phyloP scores from a whole-genome alignment of 2,888 invertebrate species.

The Antheraea yamamai region DNA sequence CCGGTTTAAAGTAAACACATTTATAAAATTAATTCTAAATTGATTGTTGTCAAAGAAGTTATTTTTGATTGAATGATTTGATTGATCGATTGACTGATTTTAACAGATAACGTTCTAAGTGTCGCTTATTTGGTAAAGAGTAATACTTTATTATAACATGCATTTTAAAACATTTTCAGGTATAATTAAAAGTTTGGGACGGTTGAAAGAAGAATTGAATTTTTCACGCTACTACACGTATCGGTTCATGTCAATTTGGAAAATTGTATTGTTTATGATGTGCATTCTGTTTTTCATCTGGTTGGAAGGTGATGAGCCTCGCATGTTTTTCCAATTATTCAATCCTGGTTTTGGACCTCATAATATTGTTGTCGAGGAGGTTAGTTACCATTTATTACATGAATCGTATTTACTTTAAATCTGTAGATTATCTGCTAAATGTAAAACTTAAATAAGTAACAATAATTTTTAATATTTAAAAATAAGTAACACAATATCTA shows the following conservation, averaged over 20 bases:
- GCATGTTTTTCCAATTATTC: conserved; percentile 89
- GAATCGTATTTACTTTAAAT: background rate
- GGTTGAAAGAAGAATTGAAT: conserved; percentile 90
- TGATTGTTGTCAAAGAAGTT: background rate
- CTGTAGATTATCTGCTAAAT: background rate
- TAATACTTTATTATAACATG: background rate
- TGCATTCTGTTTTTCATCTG: conserved; percentile 88
- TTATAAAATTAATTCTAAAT: background rate
- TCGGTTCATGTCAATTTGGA: conserved; percentile 95
- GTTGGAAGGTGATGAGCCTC: conserved; percentile 88
- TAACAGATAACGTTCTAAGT: background rate
- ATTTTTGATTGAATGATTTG: too few relatives aligned
- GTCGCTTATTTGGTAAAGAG: background rate
- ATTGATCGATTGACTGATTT: too few relatives aligned
- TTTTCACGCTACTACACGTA: conserved; percentile 94
- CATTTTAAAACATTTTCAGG: conserved; percentile 62
- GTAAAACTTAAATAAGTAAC: background rate
- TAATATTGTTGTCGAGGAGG: conserved; percentile 89
- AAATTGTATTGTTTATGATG: conserved; percentile 90
- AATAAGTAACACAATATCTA: background rate
- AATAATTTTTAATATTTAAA: too few relatives aligned
- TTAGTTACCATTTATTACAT: conserved; percentile 39
- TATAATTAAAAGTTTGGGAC: conserved; percentile 87
- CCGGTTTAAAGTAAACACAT: background rate
- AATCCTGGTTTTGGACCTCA: conserved; percentile 89